phyloP scores from a whole-genome alignment of 2,113 vertebrate genomes.

The Alligator mississippiensis region DNA sequence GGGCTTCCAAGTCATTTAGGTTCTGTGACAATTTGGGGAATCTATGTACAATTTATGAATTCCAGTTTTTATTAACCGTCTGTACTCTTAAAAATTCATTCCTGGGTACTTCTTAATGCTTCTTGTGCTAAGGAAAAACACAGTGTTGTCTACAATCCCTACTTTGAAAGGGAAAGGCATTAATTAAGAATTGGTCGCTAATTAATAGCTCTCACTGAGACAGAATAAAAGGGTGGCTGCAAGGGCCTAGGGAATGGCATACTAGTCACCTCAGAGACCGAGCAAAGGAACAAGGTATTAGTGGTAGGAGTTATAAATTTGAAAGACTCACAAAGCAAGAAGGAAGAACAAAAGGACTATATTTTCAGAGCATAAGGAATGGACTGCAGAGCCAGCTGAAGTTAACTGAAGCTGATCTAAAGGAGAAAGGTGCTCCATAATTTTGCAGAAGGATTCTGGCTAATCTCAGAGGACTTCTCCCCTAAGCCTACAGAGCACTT shows the following conservation, averaged over 20 bases:
- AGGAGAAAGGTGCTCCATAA: background rate
- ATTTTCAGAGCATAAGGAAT: background rate
- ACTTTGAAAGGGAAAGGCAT: background rate
- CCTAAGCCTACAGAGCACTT: too few relatives aligned
- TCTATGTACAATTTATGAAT: background rate
- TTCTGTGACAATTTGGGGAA: background rate
- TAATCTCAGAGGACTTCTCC: background rate
- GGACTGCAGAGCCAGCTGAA: background rate
- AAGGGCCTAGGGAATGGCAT: background rate
- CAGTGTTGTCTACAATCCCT: background rate
- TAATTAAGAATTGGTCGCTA: too few relatives aligned
- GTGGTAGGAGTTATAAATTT: background rate
- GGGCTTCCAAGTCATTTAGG: background rate
- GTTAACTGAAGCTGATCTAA: background rate
- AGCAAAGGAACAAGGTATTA: background rate
- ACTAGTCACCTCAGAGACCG: too few relatives aligned
- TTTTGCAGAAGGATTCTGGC: background rate
- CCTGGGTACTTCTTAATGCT: background rate
- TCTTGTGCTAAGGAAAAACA: background rate
- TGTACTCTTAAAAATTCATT: background rate
- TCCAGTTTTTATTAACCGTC: background rate
- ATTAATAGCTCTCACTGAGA: too few relatives aligned
- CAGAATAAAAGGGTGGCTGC: background rate
- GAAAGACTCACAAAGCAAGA: background rate
- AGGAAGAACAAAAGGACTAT: background rate